Evolutionary conservation across 2,113 vertebrate species (phyloP).

Genomic region (Setophaga coronata): DNA sequence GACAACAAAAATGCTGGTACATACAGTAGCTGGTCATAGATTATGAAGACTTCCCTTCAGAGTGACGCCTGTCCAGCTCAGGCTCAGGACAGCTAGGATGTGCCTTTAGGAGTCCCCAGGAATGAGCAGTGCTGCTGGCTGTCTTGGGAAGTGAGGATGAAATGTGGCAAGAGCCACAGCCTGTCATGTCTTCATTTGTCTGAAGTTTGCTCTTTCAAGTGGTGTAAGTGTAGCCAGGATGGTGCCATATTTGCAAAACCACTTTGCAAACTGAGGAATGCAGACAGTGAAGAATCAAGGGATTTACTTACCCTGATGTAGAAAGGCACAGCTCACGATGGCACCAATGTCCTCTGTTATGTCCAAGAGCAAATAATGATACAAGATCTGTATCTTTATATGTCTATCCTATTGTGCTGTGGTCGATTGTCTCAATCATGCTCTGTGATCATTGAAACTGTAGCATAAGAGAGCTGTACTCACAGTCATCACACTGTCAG

Average conservation of each 20-base stretch:
- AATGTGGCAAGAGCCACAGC: not conserved
- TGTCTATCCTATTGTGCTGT: not conserved
- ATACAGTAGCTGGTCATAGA: not conserved
- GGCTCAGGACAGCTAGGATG: not conserved
- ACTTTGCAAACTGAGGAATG: not conserved
- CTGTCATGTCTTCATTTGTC: not conserved
- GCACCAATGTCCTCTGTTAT: not conserved
- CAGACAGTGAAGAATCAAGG: not conserved
- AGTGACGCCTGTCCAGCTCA: not conserved
- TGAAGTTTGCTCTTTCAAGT: not conserved
- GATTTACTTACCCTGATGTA: not conserved
- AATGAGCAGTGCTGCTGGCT: not conserved
- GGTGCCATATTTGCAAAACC: not conserved
- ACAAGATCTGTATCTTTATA: not conserved
- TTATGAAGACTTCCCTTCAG: not conserved
- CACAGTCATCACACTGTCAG: not conserved
- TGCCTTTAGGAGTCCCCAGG: not conserved
- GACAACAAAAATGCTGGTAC: not conserved
- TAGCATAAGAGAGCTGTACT: not conserved
- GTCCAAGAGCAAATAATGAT: not conserved
- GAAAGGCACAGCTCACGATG: not conserved
- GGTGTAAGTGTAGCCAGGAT: not conserved
- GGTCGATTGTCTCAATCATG: not conserved
- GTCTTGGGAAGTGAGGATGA: not conserved
- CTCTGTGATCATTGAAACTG: not conserved